Base-by-base conservation (phyloP, 2,797 vertebrate species). In the Clarias pachynema region DNA sequence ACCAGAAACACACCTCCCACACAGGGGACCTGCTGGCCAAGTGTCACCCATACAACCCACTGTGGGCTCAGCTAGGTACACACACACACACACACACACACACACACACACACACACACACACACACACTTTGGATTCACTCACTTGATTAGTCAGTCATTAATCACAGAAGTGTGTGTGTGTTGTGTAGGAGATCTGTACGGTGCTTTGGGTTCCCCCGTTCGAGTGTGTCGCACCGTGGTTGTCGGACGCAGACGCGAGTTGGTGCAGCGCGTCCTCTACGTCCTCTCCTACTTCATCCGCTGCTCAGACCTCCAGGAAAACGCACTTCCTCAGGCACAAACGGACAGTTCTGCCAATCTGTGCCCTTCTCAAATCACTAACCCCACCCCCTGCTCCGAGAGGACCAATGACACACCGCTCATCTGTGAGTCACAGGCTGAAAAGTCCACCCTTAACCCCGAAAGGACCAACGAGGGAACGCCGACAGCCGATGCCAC, bases 41-140 rank as follows among this genome's bases (percentile, higher is more conserved):
- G 91, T 96, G 96, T 2, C 96, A 97, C 81, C 96, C 96, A 0
- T 97, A 97, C 69, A 97, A 97, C 84, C 95, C 96, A 81, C 94
- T 97, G 74, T 97, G 96, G 96, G 96, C 96, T 66, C 96, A 97
- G 81, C 94, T 97, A 85, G 96, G 96, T 97, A 74, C 92, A 95
- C 22, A 29, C 37, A 44, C 40, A 59, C 65, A 68, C 60, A 57
- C 69, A 79, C 14, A 82, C 57, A 82, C 57, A 79, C 14, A 78
- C 59, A 26, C 31, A 57, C 29, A 56, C 2, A 5, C 6, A 49
- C 65, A 82, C 57, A 79, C 14, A 78, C 59, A 26, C 31, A 57
- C 29, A 56, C 2, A 5, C 6, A 49, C 65, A 24, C 20, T 59
- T 15, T 77, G 16, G 26, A 26, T 22, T 18, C 20, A 15, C n/a